Conservation (phyloP, 2,113 vertebrate genomes). For the Leucopternis melanops region DNA sequence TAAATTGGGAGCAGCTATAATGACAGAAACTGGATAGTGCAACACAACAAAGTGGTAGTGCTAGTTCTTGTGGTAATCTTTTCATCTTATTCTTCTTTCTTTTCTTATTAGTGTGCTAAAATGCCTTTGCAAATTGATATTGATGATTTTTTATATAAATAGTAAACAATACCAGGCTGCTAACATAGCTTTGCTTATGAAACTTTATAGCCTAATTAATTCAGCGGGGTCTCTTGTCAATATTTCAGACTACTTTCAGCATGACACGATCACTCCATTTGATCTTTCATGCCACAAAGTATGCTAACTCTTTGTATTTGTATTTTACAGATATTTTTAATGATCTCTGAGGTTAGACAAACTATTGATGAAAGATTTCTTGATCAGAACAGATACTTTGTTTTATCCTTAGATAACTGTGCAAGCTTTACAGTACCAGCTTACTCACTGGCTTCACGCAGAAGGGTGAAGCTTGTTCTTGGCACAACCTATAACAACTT, state of each 20-base stretch:
- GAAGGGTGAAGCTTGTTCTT: not conserved
- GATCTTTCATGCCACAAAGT: not conserved
- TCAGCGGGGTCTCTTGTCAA: not conserved
- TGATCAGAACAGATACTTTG: not conserved
- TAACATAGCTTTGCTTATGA: not conserved
- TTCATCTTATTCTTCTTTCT: not conserved
- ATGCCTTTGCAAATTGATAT: conserved; percentile 13
- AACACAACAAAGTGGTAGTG: not conserved
- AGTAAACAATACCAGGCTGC: not conserved
- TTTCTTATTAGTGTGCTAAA: not conserved
- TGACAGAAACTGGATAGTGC: not conserved
- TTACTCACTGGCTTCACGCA: not conserved
- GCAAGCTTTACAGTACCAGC: not conserved
- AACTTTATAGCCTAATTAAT: conserved; percentile 29
- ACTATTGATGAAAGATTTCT: not conserved
- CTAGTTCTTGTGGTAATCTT: not conserved
- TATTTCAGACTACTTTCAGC: not conserved
- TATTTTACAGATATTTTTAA: conserved; percentile 25
- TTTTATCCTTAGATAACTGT: not conserved
- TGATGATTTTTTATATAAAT: conserved; percentile 9
- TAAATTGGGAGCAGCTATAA: conserved; percentile 24
- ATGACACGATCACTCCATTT: not conserved
- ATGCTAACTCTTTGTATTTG: not conserved
- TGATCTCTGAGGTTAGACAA: not conserved
- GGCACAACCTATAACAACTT: not conserved